Base-by-base conservation (phyloP, 2,113 vertebrate genomes). In the Puntigrus tetrazona region DNA sequence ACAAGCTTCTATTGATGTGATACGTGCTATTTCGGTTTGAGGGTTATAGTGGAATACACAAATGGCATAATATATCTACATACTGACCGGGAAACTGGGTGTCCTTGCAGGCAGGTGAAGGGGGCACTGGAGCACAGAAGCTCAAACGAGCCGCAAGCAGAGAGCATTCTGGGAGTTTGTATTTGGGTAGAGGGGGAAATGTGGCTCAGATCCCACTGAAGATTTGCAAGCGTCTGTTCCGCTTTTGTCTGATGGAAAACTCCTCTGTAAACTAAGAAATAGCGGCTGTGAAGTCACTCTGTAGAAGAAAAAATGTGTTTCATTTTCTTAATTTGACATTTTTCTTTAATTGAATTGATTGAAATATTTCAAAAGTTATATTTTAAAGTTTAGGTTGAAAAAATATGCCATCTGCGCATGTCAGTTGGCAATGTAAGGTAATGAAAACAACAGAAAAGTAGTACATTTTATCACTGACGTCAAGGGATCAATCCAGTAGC, bases 231-330 rank as follows among this genome's bases (percentile, higher is more conserved):
- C 47, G 47, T 78, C 76, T 52, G 74, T 22, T 77, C 27, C 34
- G 74, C 27, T 77, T 31, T 22, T 72, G 47, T 78, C 31, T 78
- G 34, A 78, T 41, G 76, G 76, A 78, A 78, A 78, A 78, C 52
- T 67, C 22, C 2, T 36, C 73, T 10, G 36, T 34, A 55, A 8
- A 82, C 6, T 41, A 74, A 20, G n/a, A 38, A 77, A 63, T 75
- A 57, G n/a, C n/a, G 5, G 45, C 18, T 67, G 20, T 9, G 0
- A 18, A 43, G 36, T 79, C 31, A 45, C 14, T 43, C 18, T 65
- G 10, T 45, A 45, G 70, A 45, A 25, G 70, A 9, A 7, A 25
- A 75, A 75, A 75, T 31, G 73, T 50, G 73, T 50, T 75, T 75
- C 27, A 75, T 75, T 75, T 75, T 45, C 27, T 75, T 11, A 1